Conservation (phyloP, 2,888 invertebrate genomes). For the Willowsia nigromaculata region DNA sequence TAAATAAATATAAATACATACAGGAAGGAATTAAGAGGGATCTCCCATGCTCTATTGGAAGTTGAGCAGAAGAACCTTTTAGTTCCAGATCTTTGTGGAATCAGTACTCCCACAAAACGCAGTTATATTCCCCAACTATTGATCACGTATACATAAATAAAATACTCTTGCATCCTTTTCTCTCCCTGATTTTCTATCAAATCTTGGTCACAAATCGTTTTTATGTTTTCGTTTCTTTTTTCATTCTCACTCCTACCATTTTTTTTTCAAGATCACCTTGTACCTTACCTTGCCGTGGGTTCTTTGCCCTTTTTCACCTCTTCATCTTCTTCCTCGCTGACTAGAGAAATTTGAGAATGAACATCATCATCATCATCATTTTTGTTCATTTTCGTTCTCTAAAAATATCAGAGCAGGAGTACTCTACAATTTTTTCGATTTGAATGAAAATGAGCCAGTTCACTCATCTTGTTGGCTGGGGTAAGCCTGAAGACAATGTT, state of each 20-base stretch:
- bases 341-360: not conserved
- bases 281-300: constrained; percentile 56
- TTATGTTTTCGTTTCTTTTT: not conserved
- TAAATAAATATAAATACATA: not conserved
- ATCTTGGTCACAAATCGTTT: not conserved
- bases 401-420: not conserved
- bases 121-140: not conserved
- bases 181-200: not conserved
- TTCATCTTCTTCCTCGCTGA: not conserved
- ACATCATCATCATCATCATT: not conserved
- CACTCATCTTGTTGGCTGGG: not conserved
- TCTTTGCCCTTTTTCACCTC: constrained; percentile 64
- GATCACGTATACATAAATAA: not conserved
- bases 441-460: not conserved
- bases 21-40: constrained; percentile 13
- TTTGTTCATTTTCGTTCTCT: not conserved
- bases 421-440: not conserved
- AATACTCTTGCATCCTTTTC: not conserved
- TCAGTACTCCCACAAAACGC: not conserved
- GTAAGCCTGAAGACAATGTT: not conserved
- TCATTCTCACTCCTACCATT: not conserved
- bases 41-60: not conserved
- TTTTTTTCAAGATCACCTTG: constrained; percentile 49
- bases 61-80: not conserved
- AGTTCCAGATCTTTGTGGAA: not conserved